These are phyloP conservation scores for Hipposideros larvatus DNA, from an alignment of 2,797 vertebrate species.

Conservation along the genomic window DNA sequence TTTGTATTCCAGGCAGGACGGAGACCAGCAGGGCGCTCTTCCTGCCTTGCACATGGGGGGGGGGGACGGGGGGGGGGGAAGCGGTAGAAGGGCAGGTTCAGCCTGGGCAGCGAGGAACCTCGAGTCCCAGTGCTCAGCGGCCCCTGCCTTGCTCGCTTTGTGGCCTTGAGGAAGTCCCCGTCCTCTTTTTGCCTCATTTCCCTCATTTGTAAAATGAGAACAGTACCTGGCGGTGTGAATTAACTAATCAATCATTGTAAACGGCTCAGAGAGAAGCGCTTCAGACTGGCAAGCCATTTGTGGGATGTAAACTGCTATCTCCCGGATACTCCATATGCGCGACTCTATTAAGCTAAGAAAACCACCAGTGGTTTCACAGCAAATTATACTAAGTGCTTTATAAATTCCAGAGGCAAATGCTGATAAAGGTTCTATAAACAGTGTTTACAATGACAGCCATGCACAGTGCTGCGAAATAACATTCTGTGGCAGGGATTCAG, in stretches of 20 bases:
- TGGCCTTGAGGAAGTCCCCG: conserved; percentile 64
- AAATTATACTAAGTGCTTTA: conserved; percentile 79
- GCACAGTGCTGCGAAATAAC: conserved; percentile 62
- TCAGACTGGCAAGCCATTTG: conserved; percentile 66
- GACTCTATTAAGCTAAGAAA: conserved; percentile 69
- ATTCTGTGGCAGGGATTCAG: conserved; percentile 62
- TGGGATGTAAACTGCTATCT: conserved; percentile 69
- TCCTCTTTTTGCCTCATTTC: conserved; percentile 62
- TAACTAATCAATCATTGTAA: conserved; percentile 79
- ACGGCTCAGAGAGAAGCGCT: conserved; percentile 68
- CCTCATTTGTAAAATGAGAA: conserved; percentile 71
- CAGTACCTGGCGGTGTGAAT: conserved; percentile 68
- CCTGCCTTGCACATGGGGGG: too few species aligned
- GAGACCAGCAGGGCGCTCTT: neutral
- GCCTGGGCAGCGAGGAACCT: neutral
- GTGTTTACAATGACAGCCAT: conserved; percentile 71
- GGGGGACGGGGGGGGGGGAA: neutral
- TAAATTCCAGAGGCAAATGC: conserved; percentile 78
- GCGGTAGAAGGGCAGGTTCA: neutral
- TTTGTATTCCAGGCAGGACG: neutral
- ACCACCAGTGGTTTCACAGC: conserved; percentile 63
- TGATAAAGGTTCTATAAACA: conserved; percentile 79
- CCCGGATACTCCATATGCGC: conserved; percentile 64
- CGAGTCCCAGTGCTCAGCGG: neutral
- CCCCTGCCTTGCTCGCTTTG: neutral